phyloP scores from a whole-genome alignment of 2,113 vertebrate species.

The Talpa occidentalis region DNA sequence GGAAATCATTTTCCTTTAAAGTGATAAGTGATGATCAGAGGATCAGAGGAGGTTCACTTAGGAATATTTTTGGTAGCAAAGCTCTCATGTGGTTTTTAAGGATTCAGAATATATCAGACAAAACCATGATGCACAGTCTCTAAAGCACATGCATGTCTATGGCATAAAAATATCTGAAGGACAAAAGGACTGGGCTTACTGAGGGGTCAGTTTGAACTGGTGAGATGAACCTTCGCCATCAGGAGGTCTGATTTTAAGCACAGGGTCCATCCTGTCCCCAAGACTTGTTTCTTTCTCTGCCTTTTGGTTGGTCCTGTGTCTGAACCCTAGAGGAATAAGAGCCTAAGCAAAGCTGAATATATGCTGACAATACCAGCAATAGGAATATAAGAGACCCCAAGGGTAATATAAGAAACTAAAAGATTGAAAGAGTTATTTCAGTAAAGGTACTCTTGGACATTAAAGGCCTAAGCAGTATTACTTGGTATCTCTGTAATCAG shows the following conservation, averaged over 20 bases:
- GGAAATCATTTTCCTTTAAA: not conserved
- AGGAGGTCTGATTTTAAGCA: not conserved
- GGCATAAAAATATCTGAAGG: not conserved
- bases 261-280: not conserved
- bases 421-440: not conserved
- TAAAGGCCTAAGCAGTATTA: not conserved
- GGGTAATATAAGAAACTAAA: not conserved
- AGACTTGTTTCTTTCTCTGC: not conserved
- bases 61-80: not conserved
- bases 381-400: not conserved
- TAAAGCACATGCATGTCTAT: not conserved
- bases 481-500: not conserved
- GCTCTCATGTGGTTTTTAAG: not conserved
- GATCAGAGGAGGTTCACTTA: not conserved
- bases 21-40: not conserved
- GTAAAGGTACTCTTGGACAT: not conserved
- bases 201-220: not conserved
- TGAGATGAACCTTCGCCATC: not conserved
- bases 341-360: not conserved
- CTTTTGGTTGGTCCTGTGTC: not conserved
- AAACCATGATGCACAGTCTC: not conserved
- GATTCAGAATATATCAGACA: not conserved
- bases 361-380: not conserved
- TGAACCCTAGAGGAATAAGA: not conserved
- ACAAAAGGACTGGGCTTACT: not conserved